phyloP scores from a whole-genome alignment of 2,797 vertebrate genomes.

The Trachurus trachurus region DNA sequence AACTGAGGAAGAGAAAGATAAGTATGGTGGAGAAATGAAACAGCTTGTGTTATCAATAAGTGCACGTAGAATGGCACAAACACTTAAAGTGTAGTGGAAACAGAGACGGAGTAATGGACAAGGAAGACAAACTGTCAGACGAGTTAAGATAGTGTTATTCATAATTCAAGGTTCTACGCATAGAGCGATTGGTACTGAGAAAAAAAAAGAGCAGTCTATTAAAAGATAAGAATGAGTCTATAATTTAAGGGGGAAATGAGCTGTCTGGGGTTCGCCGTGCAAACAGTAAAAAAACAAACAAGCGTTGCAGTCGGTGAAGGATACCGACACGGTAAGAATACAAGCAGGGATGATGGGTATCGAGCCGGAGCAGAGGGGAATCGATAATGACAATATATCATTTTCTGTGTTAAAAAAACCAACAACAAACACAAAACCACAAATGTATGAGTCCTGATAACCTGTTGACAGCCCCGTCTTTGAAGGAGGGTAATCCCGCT shows the following conservation, averaged over 20 bases:
- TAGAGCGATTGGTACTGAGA: conserved; percentile 6
- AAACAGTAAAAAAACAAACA: conserved; percentile 55
- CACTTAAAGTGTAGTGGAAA: conserved; percentile 27
- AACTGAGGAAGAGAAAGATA: conserved; percentile 1
- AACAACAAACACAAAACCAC: not conserved
- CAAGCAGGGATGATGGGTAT: conserved; percentile 6
- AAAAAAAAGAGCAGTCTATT: conserved; percentile 62
- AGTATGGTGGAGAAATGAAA: conserved; percentile 2
- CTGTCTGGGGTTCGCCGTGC: conserved; percentile 33
- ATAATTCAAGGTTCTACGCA: conserved; percentile 54
- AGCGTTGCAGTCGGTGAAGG: not conserved
- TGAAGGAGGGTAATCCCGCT: conserved; percentile 6
- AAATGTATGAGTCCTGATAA: not conserved
- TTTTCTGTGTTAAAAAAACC: not conserved
- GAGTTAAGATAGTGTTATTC: conserved; percentile 36
- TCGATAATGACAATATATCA: conserved; percentile 17
- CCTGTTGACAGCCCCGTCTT: conserved; percentile 7
- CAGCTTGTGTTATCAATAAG: not conserved
- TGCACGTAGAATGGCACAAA: conserved; percentile 23
- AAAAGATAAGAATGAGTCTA: conserved; percentile 70
- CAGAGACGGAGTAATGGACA: conserved; percentile 38
- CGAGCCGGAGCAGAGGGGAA: not conserved
- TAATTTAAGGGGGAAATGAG: conserved; percentile 65
- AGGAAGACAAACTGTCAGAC: conserved; percentile 29
- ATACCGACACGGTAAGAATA: conserved; percentile 13